phyloP scores from a whole-genome alignment of 2,888 invertebrate species.

The Fragum sueziense region DNA sequence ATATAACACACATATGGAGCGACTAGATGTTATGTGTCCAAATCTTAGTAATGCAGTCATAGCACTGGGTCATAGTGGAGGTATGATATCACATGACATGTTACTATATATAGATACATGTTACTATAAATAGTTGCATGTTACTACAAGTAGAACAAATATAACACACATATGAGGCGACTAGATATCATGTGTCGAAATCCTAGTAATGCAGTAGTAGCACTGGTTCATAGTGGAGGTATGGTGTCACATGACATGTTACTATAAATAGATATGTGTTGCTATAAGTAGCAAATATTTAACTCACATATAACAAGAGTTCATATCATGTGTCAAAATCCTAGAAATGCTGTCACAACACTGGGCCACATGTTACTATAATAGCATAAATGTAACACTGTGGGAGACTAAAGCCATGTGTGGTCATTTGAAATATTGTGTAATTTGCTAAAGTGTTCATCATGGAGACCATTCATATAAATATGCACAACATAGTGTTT shows the following conservation, averaged over 20 bases:
- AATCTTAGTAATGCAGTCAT: slow-evolving; percentile 97
- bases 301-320: too few relatives aligned
- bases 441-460: too few relatives aligned
- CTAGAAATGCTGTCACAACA: too few relatives aligned
- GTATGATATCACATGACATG: slow-evolving; percentile 76
- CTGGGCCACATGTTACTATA: too few relatives aligned
- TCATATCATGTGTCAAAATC: too few relatives aligned
- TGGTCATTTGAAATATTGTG: too few relatives aligned
- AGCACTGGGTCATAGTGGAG: slow-evolving; percentile 94
- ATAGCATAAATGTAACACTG: too few relatives aligned
- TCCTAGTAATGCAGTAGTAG: slow-evolving; percentile 95
- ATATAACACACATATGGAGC: slow-evolving; percentile 89
- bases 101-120: too few relatives aligned
- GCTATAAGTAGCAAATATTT: slow-evolving; percentile 98
- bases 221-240: slow-evolving; percentile 94
- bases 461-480: too few relatives aligned
- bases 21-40: slow-evolving; percentile 92
- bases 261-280: too few relatives aligned
- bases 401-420: too few relatives aligned
- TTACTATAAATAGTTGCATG: slow-evolving; percentile 97
- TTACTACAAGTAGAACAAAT: slow-evolving; percentile 90
- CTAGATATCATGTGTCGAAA: slow-evolving; percentile 94
- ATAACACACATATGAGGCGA: slow-evolving; percentile 89
- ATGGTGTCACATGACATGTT: slow-evolving; percentile 42
- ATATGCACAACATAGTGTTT: too few relatives aligned